These are phyloP conservation scores for Sphaeridia pumilis DNA, from an alignment of 2,888 invertebrate genomes.

Conservation along the genomic window DNA sequence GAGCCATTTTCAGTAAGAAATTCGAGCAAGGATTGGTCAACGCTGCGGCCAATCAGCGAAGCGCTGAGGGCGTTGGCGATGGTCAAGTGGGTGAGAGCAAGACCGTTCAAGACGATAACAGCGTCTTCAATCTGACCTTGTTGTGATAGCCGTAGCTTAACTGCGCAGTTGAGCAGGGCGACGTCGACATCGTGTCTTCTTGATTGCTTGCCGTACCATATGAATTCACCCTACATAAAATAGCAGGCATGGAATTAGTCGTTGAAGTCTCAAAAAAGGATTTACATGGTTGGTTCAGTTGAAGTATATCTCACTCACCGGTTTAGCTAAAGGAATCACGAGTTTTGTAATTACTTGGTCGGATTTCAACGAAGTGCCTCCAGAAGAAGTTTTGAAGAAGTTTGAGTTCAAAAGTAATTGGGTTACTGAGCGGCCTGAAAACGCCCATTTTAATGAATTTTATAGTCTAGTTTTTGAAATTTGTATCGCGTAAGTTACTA, in stretches of 20 bases:
- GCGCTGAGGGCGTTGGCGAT: background rate
- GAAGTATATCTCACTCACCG: background rate
- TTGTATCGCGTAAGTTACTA: no score
- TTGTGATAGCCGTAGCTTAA: slow-evolving; percentile 24
- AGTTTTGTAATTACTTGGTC: background rate
- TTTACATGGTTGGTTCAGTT: background rate
- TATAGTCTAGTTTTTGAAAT: no score
- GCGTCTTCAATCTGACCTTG: slow-evolving; percentile 48
- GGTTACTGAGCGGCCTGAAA: no score
- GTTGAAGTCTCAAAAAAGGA: background rate
- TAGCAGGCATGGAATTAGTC: background rate
- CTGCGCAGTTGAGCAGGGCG: slow-evolving; percentile 18
- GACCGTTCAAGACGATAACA: slow-evolving; percentile 75
- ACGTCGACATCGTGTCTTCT: slow-evolving; percentile 18
- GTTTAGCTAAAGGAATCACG: background rate
- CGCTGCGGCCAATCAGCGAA: no score
- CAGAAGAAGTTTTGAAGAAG: no score
- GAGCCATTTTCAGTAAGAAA: no score
- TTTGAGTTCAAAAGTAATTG: no score
- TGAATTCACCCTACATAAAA: slow-evolving; percentile 16
- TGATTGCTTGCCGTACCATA: slow-evolving; percentile 21
- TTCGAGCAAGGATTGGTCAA: no score
- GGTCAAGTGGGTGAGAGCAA: slow-evolving; percentile 52
- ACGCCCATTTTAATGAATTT: no score
- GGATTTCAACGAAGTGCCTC: background rate